Evolutionary conservation across 1,140 invertebrate species (phyloP).

Genomic region (Ceratitis capitata): DNA sequence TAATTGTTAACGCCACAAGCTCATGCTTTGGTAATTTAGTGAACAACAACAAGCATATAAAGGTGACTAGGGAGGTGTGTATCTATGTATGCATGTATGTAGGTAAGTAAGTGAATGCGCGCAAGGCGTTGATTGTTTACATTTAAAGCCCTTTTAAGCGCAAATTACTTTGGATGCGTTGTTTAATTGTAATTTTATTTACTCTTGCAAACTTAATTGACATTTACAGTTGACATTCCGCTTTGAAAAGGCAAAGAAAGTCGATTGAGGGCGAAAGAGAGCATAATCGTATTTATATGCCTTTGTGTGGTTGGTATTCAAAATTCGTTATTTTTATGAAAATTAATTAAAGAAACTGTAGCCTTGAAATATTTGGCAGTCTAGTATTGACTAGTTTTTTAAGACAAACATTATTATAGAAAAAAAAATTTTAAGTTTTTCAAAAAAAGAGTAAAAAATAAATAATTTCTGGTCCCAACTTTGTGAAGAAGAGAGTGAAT

Average conservation of each 20-base stretch:
- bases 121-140: constrained; percentile 16
- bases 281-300: no score
- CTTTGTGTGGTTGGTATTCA: no score
- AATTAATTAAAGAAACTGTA: no score
- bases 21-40: neutral
- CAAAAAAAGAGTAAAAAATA: no score
- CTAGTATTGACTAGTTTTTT: no score
- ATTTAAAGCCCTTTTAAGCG: constrained; percentile 16
- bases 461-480: no score
- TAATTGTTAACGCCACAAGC: constrained; percentile 10
- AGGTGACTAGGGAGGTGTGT: neutral
- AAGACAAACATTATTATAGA: no score
- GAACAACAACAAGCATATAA: neutral
- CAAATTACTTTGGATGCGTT: neutral
- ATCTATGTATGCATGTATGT: neutral
- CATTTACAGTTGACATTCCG: neutral
- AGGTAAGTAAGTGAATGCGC: no score
- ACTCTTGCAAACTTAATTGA: neutral
- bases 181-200: constrained; percentile 30
- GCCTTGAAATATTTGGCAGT: no score
- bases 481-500: no score
- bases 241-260: neutral
- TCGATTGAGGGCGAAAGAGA: neutral
- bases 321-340: no score
- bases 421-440: no score